phyloP scores from a whole-genome alignment of 2,888 invertebrate genomes.

The Aphidoletes aphidimyza region DNA sequence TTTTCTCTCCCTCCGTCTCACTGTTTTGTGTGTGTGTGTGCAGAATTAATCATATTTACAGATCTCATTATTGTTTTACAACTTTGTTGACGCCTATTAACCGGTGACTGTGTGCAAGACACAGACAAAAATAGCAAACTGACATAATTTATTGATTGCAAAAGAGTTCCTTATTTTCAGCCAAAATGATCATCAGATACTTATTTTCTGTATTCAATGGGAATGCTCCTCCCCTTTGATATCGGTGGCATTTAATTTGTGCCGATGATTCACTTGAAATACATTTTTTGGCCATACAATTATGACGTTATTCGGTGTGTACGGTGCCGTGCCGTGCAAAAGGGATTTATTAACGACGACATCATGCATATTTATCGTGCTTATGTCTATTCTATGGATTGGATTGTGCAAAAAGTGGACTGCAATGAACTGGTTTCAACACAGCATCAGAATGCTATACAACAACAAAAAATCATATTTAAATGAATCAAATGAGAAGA shows the following conservation, averaged over 20 bases:
- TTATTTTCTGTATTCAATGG: no score
- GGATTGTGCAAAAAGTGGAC: background rate
- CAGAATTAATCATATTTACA: conserved; percentile 43
- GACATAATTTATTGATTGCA: background rate
- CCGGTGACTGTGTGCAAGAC: no score
- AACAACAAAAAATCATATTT: no score
- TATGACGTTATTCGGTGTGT: background rate
- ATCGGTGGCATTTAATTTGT: background rate
- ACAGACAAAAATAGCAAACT: background rate
- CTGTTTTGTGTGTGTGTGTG: no score
- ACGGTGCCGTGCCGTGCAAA: no score
- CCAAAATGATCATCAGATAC: no score
- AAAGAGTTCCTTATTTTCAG: background rate
- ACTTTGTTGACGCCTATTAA: background rate
- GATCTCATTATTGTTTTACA: conserved; percentile 4
- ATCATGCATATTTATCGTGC: background rate
- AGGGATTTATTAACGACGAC: no score
- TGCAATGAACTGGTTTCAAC: background rate
- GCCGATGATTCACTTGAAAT: no score
- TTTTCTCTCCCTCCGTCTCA: no score
- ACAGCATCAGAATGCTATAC: background rate
- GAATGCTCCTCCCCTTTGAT: no score
- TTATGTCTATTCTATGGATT: background rate
- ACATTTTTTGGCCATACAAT: background rate
- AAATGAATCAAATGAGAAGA: background rate